Evolutionary conservation across 1,140 invertebrate species (phyloP).

Genomic region (Caligus rogercresseyi): DNA sequence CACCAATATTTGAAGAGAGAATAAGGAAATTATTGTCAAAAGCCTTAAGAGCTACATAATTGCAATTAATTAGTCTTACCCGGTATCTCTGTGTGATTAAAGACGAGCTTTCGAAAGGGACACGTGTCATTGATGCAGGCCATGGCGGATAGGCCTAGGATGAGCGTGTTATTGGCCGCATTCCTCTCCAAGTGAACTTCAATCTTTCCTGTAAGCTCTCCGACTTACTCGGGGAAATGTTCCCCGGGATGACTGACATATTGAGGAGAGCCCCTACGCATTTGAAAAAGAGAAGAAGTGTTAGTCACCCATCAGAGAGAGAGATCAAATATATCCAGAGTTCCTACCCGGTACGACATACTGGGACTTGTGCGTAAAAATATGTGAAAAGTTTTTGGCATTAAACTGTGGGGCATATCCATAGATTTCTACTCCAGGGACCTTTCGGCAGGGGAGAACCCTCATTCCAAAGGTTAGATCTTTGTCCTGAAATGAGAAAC

Average conservation of each 20-base stretch:
- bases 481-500: constrained; percentile 7
- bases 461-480: constrained; percentile 7
- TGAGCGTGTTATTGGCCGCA: not conserved
- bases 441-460: constrained; percentile 1
- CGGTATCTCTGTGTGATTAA: constrained; percentile 11
- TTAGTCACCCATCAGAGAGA: no score
- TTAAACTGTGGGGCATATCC: constrained; percentile 15
- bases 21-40: no score
- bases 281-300: not conserved
- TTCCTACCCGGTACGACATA: constrained; percentile 13
- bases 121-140: constrained; percentile 8
- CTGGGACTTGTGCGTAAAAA: constrained; percentile 6
- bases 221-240: not conserved
- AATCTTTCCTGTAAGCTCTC: constrained; percentile 1
- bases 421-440: constrained; percentile 9
- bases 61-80: not conserved
- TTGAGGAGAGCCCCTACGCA: constrained; percentile 9
- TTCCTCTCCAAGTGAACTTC: constrained; percentile 11
- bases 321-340: not conserved
- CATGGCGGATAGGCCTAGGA: constrained; percentile 4
- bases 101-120: not conserved
- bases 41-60: no score
- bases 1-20: no score
- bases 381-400: constrained; percentile 13
- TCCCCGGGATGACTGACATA: not conserved